These are phyloP conservation scores for Phortica magna DNA, from an alignment of 2,888 invertebrate genomes.

Conservation along the genomic window DNA sequence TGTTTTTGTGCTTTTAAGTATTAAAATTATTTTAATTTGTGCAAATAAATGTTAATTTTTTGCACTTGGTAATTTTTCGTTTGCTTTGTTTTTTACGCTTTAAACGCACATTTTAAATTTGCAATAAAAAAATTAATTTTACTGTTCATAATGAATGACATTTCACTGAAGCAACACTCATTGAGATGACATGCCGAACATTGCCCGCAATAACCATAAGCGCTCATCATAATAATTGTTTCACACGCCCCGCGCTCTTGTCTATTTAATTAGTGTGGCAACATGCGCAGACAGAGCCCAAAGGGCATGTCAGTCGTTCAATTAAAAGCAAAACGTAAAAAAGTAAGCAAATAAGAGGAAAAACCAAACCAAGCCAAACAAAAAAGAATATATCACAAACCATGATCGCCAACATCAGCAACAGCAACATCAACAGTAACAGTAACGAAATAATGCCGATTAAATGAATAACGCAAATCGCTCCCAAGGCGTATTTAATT, in stretches of 20 bases:
- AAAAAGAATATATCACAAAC: not conserved
- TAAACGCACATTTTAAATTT: no score
- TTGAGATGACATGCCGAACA: no score
- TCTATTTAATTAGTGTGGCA: not conserved
- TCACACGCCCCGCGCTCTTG: not conserved
- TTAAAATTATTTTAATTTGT: not conserved
- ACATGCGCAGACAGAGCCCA: not conserved
- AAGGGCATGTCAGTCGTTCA: not conserved
- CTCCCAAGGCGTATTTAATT: conserved; percentile 37
- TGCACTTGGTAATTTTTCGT: no score
- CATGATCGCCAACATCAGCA: not conserved
- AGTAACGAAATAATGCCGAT: conserved; percentile 31
- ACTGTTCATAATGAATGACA: no score
- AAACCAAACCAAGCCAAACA: not conserved
- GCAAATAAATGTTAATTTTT: no score
- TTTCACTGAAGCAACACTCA: no score
- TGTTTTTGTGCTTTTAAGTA: not conserved
- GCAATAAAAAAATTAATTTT: no score
- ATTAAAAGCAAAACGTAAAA: not conserved
- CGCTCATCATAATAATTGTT: not conserved
- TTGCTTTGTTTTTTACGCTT: no score
- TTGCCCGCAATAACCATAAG: no score
- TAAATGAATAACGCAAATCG: conserved; percentile 36
- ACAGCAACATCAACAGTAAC: conserved; percentile 9
- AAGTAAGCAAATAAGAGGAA: not conserved